Evolutionary conservation across 92 coral and sea anemone species (phyloP), one percentile per base, ranked within the genome.

Genomic region (Micromussa lordhowensis): DNA sequence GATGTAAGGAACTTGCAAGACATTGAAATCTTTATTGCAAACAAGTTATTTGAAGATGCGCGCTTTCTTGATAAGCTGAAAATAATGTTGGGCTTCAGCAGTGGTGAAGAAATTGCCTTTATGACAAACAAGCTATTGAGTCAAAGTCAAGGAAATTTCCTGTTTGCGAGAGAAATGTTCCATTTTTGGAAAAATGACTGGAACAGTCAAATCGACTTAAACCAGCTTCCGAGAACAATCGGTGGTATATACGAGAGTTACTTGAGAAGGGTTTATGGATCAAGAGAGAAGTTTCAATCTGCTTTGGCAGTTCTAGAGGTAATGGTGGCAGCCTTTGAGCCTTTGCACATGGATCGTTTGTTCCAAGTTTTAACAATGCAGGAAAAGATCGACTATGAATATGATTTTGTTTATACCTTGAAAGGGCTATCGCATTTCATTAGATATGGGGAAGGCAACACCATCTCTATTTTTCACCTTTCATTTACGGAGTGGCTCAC

Each of bases 401-500:
- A 92, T 73, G 94, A 89, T 29, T 91, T 81, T 70, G 79, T 87
- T 78, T 93, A 72, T 31, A 54, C 69, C 29, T 29, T 93, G 21
- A 87, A 81, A n/a, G 88, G 76, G 13, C 84, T 95, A 11, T 80
- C 94, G 7, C 87, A 75, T 80, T 92, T 84, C 38, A 76, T 91
- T 14, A 91, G 83, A 36, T 91, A 87, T 68, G 91, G 78, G 5
- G 87, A 54, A 57, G 81, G 92, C 38, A 81, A 88, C 26, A 85
- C 82, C 21, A 73, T 94, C 5, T 78, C 35, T n/a, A 30, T 94
- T 63, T 94, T 84, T 66, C 97, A 94, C 71, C 86, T 85, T 18
- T 88, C 95, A 0, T 93, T 94, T 29, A 81, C 31, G 15, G 95
- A 94, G 61, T 94, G 98, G 98, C 77, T 95, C 5, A 92, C 93